Conservation (phyloP, 1,140 invertebrate species). For the Psix sp. region DNA sequence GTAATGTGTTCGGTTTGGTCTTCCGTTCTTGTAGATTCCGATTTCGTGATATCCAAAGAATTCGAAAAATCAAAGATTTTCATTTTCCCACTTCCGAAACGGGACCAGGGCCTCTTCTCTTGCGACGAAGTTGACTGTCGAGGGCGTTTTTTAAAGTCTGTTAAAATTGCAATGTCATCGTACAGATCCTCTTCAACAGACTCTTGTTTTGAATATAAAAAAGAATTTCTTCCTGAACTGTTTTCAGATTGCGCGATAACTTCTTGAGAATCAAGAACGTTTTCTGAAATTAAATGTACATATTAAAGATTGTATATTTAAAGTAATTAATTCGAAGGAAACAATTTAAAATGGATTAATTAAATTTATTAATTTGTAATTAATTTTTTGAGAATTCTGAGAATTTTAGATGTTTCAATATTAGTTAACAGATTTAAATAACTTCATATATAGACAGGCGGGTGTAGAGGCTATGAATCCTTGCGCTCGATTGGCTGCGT, state of each 20-base stretch:
- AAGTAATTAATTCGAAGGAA: too few relatives aligned
- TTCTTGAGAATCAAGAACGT: constrained; percentile 14
- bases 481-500: too few relatives aligned
- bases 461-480: too few relatives aligned
- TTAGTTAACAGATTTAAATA: too few relatives aligned
- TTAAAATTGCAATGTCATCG: constrained; percentile 32
- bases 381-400: too few relatives aligned
- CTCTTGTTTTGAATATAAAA: not conserved
- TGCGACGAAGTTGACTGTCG: constrained; percentile 1
- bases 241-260: not conserved
- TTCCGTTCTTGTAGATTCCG: constrained; percentile 27
- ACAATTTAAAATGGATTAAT: too few relatives aligned
- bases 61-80: constrained; percentile 39
- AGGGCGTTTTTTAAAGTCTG: constrained; percentile 37
- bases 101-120: constrained; percentile 63
- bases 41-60: constrained; percentile 14
- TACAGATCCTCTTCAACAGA: constrained; percentile 18
- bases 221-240: not conserved
- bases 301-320: too few relatives aligned
- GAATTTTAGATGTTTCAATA: too few relatives aligned
- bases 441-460: too few relatives aligned
- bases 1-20: constrained; percentile 8
- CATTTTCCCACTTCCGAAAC: constrained; percentile 60
- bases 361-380: too few relatives aligned
- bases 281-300: constrained; percentile 13